Evolutionary conservation across 2,888 invertebrate genomes (phyloP).

Genomic region (Caenorhabditis sulstoni): DNA sequence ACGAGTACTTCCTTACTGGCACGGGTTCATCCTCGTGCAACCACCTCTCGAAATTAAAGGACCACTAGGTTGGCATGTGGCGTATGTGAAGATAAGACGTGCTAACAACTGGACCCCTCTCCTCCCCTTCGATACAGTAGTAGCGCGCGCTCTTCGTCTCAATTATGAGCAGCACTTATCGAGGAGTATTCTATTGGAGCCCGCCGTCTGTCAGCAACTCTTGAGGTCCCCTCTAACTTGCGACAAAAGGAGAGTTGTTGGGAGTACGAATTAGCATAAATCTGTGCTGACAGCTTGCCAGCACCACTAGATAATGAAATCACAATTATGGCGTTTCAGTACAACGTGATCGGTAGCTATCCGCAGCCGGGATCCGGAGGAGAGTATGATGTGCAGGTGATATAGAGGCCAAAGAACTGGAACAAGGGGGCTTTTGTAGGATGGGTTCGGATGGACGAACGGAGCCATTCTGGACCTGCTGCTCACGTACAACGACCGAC

Average conservation of each 20-base stretch:
- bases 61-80: conserved; percentile 4
- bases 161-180: conserved; percentile 46
- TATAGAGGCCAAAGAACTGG: not conserved
- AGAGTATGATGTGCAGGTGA: conserved; percentile 75
- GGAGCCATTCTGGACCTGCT: conserved; percentile 77
- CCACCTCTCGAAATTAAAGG: too few species aligned
- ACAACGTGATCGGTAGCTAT: conserved; percentile 73
- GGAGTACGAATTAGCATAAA: conserved; percentile 52
- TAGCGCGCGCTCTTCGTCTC: conserved; percentile 13
- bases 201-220: conserved; percentile 60
- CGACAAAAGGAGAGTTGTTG: conserved; percentile 29
- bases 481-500: conserved; percentile 73
- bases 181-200: conserved; percentile 28
- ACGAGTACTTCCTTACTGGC: not conserved
- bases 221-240: conserved; percentile 39
- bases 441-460: conserved; percentile 79
- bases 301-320: conserved; percentile 27
- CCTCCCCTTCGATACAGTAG: not conserved
- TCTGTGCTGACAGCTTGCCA: conserved; percentile 53
- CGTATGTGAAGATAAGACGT: not conserved
- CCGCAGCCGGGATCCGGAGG: conserved; percentile 75
- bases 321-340: conserved; percentile 65
- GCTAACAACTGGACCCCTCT: not conserved
- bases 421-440: conserved; percentile 38
- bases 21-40: not conserved